Conservation (phyloP, 2,888 invertebrate genomes). For the Prosopocoilus inquinatus region DNA sequence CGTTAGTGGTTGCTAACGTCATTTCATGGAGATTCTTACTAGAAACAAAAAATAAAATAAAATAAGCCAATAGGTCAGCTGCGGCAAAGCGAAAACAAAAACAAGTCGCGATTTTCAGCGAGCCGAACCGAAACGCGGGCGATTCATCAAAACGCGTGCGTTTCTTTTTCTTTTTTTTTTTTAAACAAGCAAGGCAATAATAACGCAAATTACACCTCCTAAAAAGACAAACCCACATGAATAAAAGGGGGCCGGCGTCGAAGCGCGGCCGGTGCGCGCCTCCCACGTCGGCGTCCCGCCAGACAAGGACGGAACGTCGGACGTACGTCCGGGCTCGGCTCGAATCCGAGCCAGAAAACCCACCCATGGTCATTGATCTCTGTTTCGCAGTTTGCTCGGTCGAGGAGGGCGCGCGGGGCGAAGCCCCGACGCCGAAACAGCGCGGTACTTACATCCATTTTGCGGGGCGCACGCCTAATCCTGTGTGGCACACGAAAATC, state of each 20-base stretch:
- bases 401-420: conserved; percentile 12
- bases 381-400: conserved; percentile 30
- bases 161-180: background rate
- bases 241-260: conserved; percentile 11
- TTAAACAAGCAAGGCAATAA: background rate
- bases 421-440: conserved; percentile 1
- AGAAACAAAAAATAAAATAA: too few relatives aligned
- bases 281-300: conserved; percentile 1
- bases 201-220: conserved; percentile 19
- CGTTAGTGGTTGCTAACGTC: too few relatives aligned
- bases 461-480: conserved; percentile 15
- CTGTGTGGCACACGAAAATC: conserved; percentile 16
- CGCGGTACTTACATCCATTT: conserved; percentile 26
- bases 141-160: too few relatives aligned
- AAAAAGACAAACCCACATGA: conserved; percentile 21
- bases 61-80: too few relatives aligned
- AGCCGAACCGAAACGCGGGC: too few relatives aligned
- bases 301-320: conserved; percentile 21
- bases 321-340: conserved; percentile 30
- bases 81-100: too few relatives aligned
- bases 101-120: too few relatives aligned
- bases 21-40: too few relatives aligned
- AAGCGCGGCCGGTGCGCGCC: conserved; percentile 3
- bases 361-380: conserved; percentile 53
- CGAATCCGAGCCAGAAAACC: conserved; percentile 42